These are phyloP conservation scores for Sinocyclocheilus maitianheensis DNA, from an alignment of 2,113 vertebrate genomes.

Conservation along the genomic window DNA sequence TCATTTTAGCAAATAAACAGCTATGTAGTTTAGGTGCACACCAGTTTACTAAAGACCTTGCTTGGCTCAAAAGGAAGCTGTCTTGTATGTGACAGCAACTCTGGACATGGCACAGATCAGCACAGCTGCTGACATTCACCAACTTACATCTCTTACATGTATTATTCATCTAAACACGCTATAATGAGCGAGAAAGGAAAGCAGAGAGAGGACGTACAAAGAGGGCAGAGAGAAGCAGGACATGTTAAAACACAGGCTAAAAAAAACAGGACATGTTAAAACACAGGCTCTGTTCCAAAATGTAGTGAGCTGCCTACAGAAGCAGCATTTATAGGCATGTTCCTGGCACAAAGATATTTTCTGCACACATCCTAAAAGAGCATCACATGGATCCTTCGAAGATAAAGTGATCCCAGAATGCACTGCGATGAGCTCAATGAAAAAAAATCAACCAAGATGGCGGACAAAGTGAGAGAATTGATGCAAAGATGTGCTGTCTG, in stretches of 20 bases:
- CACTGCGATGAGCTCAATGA: not conserved
- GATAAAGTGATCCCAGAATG: not conserved
- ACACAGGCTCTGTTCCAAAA: not conserved
- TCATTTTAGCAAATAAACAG: conserved; percentile 1
- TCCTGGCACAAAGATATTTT: not conserved
- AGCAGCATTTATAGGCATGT: not conserved
- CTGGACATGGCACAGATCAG: conserved; percentile 29
- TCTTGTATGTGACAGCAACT: not conserved
- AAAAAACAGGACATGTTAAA: conserved; percentile 25
- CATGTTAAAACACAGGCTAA: not conserved
- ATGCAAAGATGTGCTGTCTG: not conserved
- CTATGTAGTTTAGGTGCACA: not conserved
- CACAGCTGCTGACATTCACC: conserved; percentile 54
- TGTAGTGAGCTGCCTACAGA: not conserved
- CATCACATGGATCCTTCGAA: not conserved
- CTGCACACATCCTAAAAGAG: not conserved
- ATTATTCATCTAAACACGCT: conserved; percentile 47
- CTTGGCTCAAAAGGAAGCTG: not conserved
- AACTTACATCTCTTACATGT: conserved; percentile 39
- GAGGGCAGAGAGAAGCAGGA: conserved; percentile 13
- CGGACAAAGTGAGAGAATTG: not conserved
- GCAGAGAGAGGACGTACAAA: not conserved
- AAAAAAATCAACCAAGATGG: not conserved
- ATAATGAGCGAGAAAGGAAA: conserved; percentile 19
- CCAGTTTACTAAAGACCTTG: conserved; percentile 16